Evolutionary conservation across 1,140 invertebrate species (phyloP), one percentile per base, ranked within the genome.

Genomic region (Varroa destructor): DNA sequence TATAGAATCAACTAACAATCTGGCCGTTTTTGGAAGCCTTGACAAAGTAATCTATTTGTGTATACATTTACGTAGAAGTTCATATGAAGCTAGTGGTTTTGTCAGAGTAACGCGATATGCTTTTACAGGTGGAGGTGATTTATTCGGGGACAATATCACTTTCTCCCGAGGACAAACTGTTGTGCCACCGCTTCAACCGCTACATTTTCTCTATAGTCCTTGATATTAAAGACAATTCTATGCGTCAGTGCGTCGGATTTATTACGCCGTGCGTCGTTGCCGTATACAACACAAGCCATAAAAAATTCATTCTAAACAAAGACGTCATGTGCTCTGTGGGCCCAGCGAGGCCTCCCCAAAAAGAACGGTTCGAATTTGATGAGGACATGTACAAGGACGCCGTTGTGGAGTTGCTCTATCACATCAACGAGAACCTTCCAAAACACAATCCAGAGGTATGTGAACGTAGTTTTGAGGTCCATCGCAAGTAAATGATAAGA

Each of bases 181-280:
- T 67, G 14, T 67, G 61, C 61, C 14, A 40, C 37, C 61, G 61
- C 40, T 67, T 67, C 36, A 67, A 67, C 46, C 61, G 61, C 1
- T 67, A 67, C 61, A 67, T 67, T 67, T 67, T 67, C 61, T n/a
- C 61, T 1, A 46, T 67, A 12, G 61, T 67, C 12, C 61, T 67
- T 40, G 37, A 67, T 46, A 67, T 67, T 46, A 46, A 1, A 8
- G 40, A 46, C 8, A 67, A 46, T 40, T 40, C 61, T 2, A 67
- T 46, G 36, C 40, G 46, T 5, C 61, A 40, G 12, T 67, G 40
- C 12, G 40, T 12, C 12, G 46, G 46, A 43, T 67, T 67, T 46
- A 46, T 46, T 40, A 46, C 46, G 8, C 61, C 61, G 12, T 67
- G 61, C 61, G 61, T 67, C 37, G 61, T 67, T 14, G 40, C 61